Percentiles rank a stretch among this genome's conserved stretches.
These are phyloP conservation scores for Lanistes nyassanus DNA, from an alignment of 1,140 invertebrate genomes.

Conservation along the genomic window DNA sequence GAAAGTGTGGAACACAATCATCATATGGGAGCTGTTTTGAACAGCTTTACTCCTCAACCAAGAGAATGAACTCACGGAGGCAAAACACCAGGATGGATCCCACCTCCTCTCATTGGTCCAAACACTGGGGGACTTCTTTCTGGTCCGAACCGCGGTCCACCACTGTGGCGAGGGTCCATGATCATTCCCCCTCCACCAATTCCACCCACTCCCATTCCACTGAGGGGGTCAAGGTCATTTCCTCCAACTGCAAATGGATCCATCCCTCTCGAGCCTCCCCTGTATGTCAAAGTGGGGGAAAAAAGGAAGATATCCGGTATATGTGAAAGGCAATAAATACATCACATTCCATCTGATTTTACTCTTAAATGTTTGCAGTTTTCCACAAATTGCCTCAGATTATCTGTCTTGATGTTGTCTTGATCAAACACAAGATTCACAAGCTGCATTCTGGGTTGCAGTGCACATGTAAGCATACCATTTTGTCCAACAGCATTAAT, in stretches of 20 bases:
- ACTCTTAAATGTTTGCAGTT: no score
- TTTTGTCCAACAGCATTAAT: no score
- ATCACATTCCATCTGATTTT: neutral
- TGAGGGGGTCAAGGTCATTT: constrained; percentile 81
- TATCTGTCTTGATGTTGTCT: no score
- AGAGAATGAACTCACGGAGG: constrained; percentile 38
- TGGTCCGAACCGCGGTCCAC: constrained; percentile 44
- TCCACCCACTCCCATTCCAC: constrained; percentile 34
- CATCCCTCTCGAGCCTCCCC: constrained; percentile 11
- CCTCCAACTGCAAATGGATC: constrained; percentile 72
- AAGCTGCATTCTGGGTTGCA: neutral
- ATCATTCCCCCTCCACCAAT: constrained; percentile 73
- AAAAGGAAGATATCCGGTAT: constrained; percentile 14
- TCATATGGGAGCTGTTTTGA: no score
- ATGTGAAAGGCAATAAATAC: neutral
- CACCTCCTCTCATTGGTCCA: constrained; percentile 1
- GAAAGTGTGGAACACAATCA: no score
- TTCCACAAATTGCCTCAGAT: no score
- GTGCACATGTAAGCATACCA: no score
- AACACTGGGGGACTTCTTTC: constrained; percentile 35
- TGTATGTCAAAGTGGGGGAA: constrained; percentile 42
- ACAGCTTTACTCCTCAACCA: neutral
- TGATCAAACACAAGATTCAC: neutral
- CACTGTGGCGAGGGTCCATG: constrained; percentile 73
- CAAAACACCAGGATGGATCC: constrained; percentile 42